Conservation (phyloP, 2,888 invertebrate species). For the Enchytraeus crypticus region DNA sequence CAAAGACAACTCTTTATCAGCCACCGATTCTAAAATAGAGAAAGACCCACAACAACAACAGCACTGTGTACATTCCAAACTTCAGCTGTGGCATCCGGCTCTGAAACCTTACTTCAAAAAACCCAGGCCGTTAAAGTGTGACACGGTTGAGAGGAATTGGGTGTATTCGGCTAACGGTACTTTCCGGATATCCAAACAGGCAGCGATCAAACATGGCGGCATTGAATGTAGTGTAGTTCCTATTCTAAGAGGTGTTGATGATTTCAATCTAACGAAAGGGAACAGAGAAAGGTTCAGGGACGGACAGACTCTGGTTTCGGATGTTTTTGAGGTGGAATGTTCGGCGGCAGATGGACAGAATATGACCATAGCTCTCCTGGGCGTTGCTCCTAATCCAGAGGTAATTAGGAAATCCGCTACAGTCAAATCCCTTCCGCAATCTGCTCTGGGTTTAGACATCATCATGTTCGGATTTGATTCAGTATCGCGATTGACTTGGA, state of each 20-base stretch:
- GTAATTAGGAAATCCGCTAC: background rate
- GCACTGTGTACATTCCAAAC: slow-evolving; percentile 60
- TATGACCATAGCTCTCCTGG: slow-evolving; percentile 61
- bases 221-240: slow-evolving; percentile 56
- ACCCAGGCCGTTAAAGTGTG: slow-evolving; percentile 60
- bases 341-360: slow-evolving; percentile 36
- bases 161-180: slow-evolving; percentile 63
- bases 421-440: background rate
- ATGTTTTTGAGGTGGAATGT: slow-evolving; percentile 26
- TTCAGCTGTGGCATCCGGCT: slow-evolving; percentile 63
- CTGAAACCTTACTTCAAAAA: slow-evolving; percentile 64
- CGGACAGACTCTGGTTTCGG: slow-evolving; percentile 13
- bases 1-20: no score
- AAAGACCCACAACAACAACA: slow-evolving; percentile 22
- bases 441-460: slow-evolving; percentile 17
- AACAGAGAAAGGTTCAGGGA: slow-evolving; percentile 7
- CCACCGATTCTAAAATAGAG: no score
- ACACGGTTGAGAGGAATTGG: slow-evolving; percentile 59
- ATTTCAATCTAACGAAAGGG: slow-evolving; percentile 12
- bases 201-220: slow-evolving; percentile 48
- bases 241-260: slow-evolving; percentile 35
- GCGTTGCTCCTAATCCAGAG: slow-evolving; percentile 40
- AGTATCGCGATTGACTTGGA: slow-evolving; percentile 60
- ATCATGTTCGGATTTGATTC: slow-evolving; percentile 81
- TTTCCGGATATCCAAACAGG: slow-evolving; percentile 54